A percentile compares a stretch with the other conserved stretches of the same genome.
Evolutionary conservation across 1,140 invertebrate species (phyloP).

Genomic region (Pantala flavescens): DNA sequence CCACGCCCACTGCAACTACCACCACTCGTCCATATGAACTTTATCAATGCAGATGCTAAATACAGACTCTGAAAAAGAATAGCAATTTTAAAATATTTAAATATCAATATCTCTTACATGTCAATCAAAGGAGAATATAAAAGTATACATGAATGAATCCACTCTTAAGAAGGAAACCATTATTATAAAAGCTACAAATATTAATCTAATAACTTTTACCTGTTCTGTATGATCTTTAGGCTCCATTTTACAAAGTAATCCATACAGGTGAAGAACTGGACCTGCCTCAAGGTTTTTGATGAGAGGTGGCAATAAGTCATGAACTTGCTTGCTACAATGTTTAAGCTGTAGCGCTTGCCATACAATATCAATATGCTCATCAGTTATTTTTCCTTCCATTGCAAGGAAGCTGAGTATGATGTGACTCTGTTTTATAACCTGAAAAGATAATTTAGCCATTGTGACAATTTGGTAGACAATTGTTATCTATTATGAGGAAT

Average conservation of each 20-base stretch:
- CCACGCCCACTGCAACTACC: not conserved
- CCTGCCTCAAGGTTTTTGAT: constrained; percentile 81
- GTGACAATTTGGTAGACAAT: not conserved
- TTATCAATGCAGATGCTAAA: constrained; percentile 76
- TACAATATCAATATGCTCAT: constrained; percentile 84
- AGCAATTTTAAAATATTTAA: constrained; percentile 20
- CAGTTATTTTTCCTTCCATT: constrained; percentile 78
- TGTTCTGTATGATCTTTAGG: constrained; percentile 87
- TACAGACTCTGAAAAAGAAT: constrained; percentile 58
- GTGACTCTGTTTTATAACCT: constrained; percentile 89
- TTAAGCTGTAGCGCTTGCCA: constrained; percentile 90
- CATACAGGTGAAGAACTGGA: constrained; percentile 78
- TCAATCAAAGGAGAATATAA: not conserved
- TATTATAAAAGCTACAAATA: too few species aligned
- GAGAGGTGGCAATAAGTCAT: constrained; percentile 77
- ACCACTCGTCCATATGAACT: constrained; percentile 63
- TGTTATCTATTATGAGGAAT: not conserved
- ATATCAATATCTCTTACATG: not conserved
- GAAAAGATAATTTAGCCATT: constrained; percentile 20
- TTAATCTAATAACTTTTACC: constrained; percentile 34
- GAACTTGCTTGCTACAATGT: constrained; percentile 85
- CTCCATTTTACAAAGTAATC: constrained; percentile 69
- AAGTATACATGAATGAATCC: not conserved
- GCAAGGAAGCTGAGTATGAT: constrained; percentile 86
- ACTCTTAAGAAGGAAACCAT: not conserved